These are phyloP conservation scores for Mycetomoellerius zeteki DNA, from an alignment of 1,140 invertebrate species.

Conservation along the genomic window DNA sequence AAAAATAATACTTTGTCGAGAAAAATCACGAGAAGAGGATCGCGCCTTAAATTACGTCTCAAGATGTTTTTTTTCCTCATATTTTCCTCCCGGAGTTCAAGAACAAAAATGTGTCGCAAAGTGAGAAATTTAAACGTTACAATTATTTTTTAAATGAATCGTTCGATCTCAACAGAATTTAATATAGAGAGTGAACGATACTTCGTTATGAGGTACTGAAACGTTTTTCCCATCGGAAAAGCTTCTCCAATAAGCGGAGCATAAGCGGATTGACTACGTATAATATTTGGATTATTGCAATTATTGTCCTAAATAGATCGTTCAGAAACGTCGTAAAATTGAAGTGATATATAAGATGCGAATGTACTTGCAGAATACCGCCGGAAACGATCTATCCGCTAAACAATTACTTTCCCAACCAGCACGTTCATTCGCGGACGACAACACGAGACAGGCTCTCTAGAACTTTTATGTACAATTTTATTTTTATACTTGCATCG, in stretches of 20 bases:
- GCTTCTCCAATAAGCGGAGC: neutral
- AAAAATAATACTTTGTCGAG: neutral
- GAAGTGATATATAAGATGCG: neutral
- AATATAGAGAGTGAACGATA: neutral
- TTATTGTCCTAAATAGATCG: neutral
- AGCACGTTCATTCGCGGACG: constrained; percentile 13
- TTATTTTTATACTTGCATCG: constrained; percentile 60
- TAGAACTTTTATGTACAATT: constrained; percentile 48
- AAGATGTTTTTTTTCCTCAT: neutral
- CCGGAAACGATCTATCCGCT: neutral
- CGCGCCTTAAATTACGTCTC: neutral
- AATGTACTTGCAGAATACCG: constrained; percentile 14
- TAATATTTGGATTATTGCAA: constrained; percentile 33
- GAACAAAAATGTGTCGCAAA: neutral
- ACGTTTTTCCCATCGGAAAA: neutral
- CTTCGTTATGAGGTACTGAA: neutral
- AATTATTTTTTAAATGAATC: constrained; percentile 15
- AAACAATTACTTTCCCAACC: neutral
- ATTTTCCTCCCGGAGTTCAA: neutral
- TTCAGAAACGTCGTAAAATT: neutral
- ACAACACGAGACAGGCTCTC: constrained; percentile 17
- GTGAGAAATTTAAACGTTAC: neutral
- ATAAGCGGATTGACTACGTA: constrained; percentile 1
- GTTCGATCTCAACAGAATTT: neutral
- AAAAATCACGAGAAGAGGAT: neutral